Conservation (phyloP, 2,113 vertebrate species). For the Lasiurus cinereus region DNA sequence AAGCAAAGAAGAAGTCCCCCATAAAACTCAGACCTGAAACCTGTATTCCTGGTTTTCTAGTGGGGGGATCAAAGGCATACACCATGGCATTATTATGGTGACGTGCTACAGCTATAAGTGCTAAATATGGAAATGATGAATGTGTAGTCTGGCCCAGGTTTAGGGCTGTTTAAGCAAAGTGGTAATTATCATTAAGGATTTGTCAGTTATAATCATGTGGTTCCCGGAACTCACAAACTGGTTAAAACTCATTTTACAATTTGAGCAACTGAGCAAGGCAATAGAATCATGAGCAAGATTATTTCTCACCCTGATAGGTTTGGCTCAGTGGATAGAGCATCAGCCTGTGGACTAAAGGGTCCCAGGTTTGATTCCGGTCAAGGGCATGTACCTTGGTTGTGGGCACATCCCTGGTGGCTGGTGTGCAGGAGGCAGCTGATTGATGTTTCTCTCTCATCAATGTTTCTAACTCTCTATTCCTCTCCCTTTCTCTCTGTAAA, state of each 20-base stretch:
- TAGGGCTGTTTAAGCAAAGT: background rate
- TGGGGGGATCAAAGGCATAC: background rate
- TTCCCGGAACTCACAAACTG: background rate
- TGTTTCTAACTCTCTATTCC: no score
- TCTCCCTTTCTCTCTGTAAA: no score
- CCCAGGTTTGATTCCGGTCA: no score
- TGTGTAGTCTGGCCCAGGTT: background rate
- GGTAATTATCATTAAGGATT: background rate
- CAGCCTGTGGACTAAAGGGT: no score
- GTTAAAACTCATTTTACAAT: constrained; percentile 6
- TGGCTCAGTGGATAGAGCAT: no score
- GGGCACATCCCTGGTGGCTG: no score
- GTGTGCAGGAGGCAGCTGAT: no score
- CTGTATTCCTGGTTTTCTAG: background rate
- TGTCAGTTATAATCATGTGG: background rate
- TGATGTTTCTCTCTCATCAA: no score
- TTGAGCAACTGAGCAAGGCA: constrained; percentile 31
- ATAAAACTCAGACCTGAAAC: background rate
- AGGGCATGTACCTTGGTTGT: no score
- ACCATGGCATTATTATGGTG: background rate
- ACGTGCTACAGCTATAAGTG: background rate
- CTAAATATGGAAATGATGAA: background rate
- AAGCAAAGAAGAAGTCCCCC: background rate
- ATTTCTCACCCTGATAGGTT: background rate
- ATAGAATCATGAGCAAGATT: background rate